Evolutionary conservation across 2,797 vertebrate genomes (phyloP).

Genomic region (Hypotaenidia philippensis): DNA sequence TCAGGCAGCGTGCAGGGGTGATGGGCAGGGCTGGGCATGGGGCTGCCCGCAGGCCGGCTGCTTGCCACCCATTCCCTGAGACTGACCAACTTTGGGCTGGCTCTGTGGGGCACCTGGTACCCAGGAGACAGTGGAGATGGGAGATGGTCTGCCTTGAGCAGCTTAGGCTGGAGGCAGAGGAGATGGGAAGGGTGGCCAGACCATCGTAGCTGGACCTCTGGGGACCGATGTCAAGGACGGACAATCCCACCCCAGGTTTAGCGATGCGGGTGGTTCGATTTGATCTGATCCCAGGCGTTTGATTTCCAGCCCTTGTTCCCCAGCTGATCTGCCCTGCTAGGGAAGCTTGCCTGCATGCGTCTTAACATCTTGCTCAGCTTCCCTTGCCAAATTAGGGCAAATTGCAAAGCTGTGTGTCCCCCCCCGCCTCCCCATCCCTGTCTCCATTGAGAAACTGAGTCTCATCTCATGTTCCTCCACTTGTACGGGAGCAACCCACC

Average conservation of each 20-base stretch:
- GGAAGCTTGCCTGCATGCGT: background rate
- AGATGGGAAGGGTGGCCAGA: background rate
- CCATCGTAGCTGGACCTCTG: background rate
- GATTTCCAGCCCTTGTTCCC: background rate
- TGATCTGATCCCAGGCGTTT: background rate
- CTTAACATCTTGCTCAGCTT: background rate
- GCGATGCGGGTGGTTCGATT: background rate
- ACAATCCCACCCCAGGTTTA: background rate
- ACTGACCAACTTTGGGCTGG: background rate
- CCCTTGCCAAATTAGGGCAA: background rate
- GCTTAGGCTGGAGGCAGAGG: background rate
- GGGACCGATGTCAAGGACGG: fast-evolving
- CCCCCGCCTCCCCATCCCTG: background rate
- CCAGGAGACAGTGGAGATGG: background rate
- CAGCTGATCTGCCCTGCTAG: background rate
- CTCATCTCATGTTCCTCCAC: background rate
- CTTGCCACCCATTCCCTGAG: background rate
- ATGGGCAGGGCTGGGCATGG: fast-evolving
- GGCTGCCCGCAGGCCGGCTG: background rate
- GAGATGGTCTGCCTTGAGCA: too few species aligned
- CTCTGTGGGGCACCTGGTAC: background rate
- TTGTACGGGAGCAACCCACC: background rate
- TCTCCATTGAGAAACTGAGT: background rate
- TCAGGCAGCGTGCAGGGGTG: background rate
- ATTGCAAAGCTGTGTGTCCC: background rate